phyloP scores from a whole-genome alignment of 2,113 vertebrate genomes.

The Butastur rufipennis region DNA sequence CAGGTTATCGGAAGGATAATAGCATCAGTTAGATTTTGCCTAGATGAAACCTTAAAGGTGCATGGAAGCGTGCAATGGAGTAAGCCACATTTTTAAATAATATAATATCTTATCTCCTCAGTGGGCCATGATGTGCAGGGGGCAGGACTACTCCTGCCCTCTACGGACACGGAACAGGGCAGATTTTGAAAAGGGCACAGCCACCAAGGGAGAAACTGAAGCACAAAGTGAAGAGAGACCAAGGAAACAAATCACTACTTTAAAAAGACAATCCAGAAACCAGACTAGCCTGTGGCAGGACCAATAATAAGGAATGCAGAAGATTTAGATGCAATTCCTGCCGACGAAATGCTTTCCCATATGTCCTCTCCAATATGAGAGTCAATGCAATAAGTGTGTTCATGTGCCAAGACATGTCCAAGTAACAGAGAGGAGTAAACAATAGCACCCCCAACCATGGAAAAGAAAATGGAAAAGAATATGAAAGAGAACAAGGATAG shows the following conservation, averaged over 20 bases:
- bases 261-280: background rate
- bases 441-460: background rate
- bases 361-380: background rate
- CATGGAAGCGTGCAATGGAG: accelerated
- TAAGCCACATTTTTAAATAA: background rate
- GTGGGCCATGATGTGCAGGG: background rate
- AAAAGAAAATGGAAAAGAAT: background rate
- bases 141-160: background rate
- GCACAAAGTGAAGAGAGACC: background rate
- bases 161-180: background rate
- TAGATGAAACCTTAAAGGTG: background rate
- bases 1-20: background rate
- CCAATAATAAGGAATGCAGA: background rate
- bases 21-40: background rate
- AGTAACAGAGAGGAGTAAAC: background rate
- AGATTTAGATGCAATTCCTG: background rate
- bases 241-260: background rate
- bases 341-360: background rate
- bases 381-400: background rate
- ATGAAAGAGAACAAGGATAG: background rate
- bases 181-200: background rate
- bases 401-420: background rate
- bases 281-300: background rate
- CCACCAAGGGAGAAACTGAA: background rate
- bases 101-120: background rate